Percentiles rank a stretch among this genome's conserved stretches.
phyloP scores from a whole-genome alignment of 2,113 vertebrate species.

The Sorex fumeus region DNA sequence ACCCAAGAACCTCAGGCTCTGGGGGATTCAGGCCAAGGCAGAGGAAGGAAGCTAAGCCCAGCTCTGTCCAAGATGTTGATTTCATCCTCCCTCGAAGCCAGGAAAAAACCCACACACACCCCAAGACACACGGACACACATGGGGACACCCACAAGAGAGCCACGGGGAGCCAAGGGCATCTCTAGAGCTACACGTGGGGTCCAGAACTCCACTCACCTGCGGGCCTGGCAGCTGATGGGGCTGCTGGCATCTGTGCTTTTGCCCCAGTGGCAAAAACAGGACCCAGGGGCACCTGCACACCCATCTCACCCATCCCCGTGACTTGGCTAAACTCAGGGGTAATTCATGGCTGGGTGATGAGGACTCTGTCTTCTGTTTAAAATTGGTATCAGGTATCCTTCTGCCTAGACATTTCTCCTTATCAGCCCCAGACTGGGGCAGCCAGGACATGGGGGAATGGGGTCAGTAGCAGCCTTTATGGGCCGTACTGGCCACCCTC shows the following conservation, averaged over 20 bases:
- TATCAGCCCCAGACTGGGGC: neutral
- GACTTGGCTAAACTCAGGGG: neutral
- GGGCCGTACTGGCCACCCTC: neutral
- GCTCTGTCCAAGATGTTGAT: constrained; percentile 74
- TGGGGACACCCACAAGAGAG: constrained; percentile 36
- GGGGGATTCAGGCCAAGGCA: constrained; percentile 55
- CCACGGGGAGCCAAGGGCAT: neutral
- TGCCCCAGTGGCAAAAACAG: no score
- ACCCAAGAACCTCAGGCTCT: neutral
- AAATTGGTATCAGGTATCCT: no score
- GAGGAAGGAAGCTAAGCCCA: constrained; percentile 74
- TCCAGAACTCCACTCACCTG: neutral
- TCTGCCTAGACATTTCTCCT: neutral
- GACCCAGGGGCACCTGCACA: neutral
- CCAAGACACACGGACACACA: constrained; percentile 53
- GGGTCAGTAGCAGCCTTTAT: neutral
- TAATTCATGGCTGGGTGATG: neutral
- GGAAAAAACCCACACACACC: constrained; percentile 73
- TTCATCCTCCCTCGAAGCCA: constrained; percentile 80
- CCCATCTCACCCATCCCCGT: neutral
- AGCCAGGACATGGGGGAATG: neutral
- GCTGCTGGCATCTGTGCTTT: neutral
- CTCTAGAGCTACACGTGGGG: neutral
- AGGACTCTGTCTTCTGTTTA: neutral
- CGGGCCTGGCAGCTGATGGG: neutral